Percentiles rank a stretch among this genome's conserved stretches.
phyloP scores from a whole-genome alignment of 2,888 invertebrate genomes.

The Meghimatium bilineatum region DNA sequence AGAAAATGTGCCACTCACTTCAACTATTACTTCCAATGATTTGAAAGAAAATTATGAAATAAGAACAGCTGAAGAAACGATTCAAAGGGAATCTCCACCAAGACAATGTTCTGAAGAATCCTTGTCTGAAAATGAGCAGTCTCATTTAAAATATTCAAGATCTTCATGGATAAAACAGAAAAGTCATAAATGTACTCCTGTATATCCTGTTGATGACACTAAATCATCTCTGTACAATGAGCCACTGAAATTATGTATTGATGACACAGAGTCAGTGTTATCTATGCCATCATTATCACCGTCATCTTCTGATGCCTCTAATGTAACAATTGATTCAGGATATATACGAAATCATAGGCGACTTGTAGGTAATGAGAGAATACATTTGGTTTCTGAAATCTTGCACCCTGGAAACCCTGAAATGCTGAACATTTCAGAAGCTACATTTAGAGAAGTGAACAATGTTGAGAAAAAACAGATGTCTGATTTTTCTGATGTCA shows the following conservation, averaged over 20 bases:
- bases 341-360: conserved; percentile 4
- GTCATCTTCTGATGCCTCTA: conserved; percentile 35
- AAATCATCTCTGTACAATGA: conserved; percentile 22
- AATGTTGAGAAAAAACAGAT: not conserved
- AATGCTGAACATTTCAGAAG: not conserved
- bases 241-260: not conserved
- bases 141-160: not conserved
- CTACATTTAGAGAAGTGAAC: not conserved
- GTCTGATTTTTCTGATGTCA: not conserved
- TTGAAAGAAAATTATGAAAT: not conserved
- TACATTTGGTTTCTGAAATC: not conserved
- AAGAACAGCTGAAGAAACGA: not conserved
- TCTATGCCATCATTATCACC: conserved; percentile 17
- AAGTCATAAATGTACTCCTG: conserved; percentile 23
- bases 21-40: no score
- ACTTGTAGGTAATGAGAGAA: not conserved
- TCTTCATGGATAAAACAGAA: conserved; percentile 37
- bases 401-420: not conserved
- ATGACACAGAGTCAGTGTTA: conserved; percentile 29
- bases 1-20: not conserved
- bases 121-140: not conserved
- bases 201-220: conserved; percentile 43
- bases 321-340: conserved; percentile 27
- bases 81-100: not conserved
- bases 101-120: not conserved